Conservation (phyloP, 2,888 invertebrate genomes). For the Operophtera brumata region DNA sequence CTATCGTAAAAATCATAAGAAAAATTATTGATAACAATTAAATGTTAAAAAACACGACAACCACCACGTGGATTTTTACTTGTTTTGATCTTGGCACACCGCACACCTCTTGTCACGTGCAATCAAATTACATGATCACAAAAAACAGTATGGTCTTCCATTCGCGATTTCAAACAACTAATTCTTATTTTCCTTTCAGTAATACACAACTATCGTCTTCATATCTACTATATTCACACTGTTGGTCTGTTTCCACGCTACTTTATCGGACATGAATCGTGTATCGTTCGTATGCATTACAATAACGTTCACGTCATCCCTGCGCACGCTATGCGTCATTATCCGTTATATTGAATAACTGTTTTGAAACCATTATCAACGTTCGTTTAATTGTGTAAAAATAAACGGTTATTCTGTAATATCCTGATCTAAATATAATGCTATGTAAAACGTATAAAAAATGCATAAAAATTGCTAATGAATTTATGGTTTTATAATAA, state of each 20-base stretch:
- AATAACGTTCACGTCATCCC: slow-evolving; percentile 44
- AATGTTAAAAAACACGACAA: not conserved
- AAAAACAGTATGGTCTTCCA: slow-evolving; percentile 28
- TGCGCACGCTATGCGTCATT: slow-evolving; percentile 46
- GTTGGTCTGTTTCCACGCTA: slow-evolving; percentile 59
- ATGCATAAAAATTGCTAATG: not conserved
- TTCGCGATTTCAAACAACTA: slow-evolving; percentile 36
- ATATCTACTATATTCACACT: slow-evolving; percentile 53
- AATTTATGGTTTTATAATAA: slow-evolving; percentile 14
- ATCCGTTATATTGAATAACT: slow-evolving; percentile 17
- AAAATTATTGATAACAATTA: not conserved
- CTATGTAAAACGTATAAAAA: not conserved
- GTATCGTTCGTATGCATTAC: slow-evolving; percentile 68
- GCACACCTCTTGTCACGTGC: not conserved
- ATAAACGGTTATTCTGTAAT: not conserved
- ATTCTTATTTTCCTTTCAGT: slow-evolving; percentile 53
- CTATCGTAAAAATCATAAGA: not conserved
- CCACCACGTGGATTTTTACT: not conserved
- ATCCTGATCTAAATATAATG: not conserved
- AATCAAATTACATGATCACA: not conserved
- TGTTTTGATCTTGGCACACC: not conserved
- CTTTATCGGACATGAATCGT: slow-evolving; percentile 59
- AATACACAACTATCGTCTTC: slow-evolving; percentile 39
- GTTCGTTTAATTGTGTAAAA: not conserved
- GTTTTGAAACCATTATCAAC: not conserved